Base-by-base conservation (phyloP, 2,888 invertebrate species). In the Drosophila heteroneura region DNA sequence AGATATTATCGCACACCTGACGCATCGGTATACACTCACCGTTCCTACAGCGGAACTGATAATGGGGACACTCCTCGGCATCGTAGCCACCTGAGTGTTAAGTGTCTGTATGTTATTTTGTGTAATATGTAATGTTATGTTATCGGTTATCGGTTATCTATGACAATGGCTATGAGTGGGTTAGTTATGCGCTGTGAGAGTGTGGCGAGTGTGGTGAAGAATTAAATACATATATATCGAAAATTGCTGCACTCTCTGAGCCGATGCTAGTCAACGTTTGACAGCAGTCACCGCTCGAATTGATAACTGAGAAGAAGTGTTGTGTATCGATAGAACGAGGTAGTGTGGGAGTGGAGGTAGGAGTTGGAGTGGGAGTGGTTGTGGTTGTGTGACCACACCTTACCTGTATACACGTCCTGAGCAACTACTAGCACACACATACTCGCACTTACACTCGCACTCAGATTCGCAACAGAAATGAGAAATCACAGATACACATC, bases 21-120 rank as follows among this genome's bases (percentile, higher is more conserved):
- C 92, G 92, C 81, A 94, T 92, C 41, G 94, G 93, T 90, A 96
- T 95, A 90, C 95, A 94, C 91, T 94, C 94, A 85, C 96, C 96
- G 90, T 94, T 94, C 85, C 95, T 94, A 94, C 97, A 98, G 92
- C 94, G 95, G 94, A 96, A 96, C 93, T 95, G 91, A 82, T 90
- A 83, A 75, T 64, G 92, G 93, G 93, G 94, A 92, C 95, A 93
- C 71, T 76, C 76, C 64, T 82, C 85, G 74, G 81, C 85, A 76
- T 82, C 86, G 75, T 79, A 88, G 76, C 89, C 85, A 81, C 84
- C 85, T 90, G 79, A 75, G 82, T 66, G 51, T 60, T 76, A 44
- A 35, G 66, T 49, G 51, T 51, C 39, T 72, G 54, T 70, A 44
- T 63, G 30, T 60, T 22, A 59, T 47, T 47, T 39, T 57, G 64